Conservation (phyloP, 2,888 invertebrate genomes). For the Phengaris arion region DNA sequence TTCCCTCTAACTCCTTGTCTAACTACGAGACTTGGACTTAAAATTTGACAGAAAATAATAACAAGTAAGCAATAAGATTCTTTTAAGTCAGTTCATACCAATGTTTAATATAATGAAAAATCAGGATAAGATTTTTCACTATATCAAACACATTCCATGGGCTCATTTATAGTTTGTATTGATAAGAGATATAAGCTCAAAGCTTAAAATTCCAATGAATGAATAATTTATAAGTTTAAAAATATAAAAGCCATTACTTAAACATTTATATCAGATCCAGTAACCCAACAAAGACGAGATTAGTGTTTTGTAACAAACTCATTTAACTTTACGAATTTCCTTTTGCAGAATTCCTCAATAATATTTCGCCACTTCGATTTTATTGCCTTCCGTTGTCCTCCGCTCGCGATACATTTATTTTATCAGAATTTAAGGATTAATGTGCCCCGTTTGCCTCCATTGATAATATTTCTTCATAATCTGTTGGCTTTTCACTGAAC, state of each 20-base stretch:
- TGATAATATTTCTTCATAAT: conserved; percentile 25
- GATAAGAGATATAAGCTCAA: conserved; percentile 6
- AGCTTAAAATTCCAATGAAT: neutral
- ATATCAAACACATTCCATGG: too few relatives aligned
- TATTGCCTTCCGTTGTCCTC: conserved; percentile 64
- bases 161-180: neutral
- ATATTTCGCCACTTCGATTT: conserved; percentile 70
- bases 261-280: conserved; percentile 66
- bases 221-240: conserved; percentile 32
- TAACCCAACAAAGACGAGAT: conserved; percentile 64
- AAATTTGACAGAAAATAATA: too few relatives aligned
- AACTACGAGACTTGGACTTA: too few relatives aligned
- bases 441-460: conserved; percentile 45
- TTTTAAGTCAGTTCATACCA: too few relatives aligned
- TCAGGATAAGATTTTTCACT: too few relatives aligned
- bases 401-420: conserved; percentile 69
- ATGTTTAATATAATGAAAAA: too few relatives aligned
- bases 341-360: conserved; percentile 61
- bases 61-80: too few relatives aligned
- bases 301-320: conserved; percentile 70
- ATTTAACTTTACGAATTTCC: conserved; percentile 74
- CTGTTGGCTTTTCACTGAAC: conserved; percentile 17
- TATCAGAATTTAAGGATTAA: conserved; percentile 63
- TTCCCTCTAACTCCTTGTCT: too few relatives aligned
- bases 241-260: conserved; percentile 44